Evolutionary conservation across 2,888 invertebrate genomes (phyloP), one percentile per base, ranked within the genome.

Genomic region (Podabrus alpinus): DNA sequence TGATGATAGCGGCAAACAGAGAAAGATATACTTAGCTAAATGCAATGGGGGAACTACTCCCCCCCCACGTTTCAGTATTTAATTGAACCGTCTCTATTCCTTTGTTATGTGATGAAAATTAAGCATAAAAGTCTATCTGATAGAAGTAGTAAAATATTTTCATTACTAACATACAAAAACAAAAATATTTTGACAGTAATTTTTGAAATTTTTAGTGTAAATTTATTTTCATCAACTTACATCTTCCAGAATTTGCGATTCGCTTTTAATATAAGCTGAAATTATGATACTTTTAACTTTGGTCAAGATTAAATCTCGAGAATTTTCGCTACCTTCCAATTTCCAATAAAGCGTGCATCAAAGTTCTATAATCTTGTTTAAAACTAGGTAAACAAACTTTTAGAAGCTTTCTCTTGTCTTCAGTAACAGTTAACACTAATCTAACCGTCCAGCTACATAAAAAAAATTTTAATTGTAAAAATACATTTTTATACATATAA

Each of bases 371-470:
- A 84, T 94, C 94, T 75, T 93, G 90, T 21, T 92, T 91, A 86
- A 95, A 92, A 80, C 94, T 94, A 0, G 94, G 93, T 79, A 92
- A 91, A 59, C 94, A 94, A 0, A 92, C 92, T 78, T 91, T 90
- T 25, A 95, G 84, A 15, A 94, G 87, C 69, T 90, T 89, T 59
- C 90, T 90, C 66, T 89, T 90, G 59, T 91, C 89, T 0, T 91
- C 89, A 16, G 91, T 89, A 59, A 94, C 90, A 0, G 89, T 87
- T 0, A 90, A 90, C 5, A 93, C 92, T 77, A 95, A 86, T 78
- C 92, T 92, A 59, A 91, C 90, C 0, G 93, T 91, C 95, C 95
- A 95, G 79, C 92, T 92, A 68, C 70, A 79, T 73, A 59, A 64
- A 66, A 59, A 69, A 45, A 11, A 15, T 0, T 59, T 29, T 15